Evolutionary conservation across 2,797 vertebrate species (phyloP).

Genomic region (Adelosebastes latens): DNA sequence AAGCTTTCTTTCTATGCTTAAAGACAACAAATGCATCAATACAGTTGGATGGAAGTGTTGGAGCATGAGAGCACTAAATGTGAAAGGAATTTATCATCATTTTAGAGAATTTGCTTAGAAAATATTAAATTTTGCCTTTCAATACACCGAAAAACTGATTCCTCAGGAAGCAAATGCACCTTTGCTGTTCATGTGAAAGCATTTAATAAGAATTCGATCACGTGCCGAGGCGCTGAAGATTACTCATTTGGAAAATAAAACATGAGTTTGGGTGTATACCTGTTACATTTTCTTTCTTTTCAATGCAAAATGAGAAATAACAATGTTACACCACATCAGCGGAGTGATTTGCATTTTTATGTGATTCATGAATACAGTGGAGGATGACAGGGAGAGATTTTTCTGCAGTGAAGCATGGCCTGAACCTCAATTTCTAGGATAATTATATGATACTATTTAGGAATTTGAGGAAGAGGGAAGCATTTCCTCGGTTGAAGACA

Average conservation of each 20-base stretch:
- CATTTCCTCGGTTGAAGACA: constrained; percentile 60
- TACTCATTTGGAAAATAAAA: constrained; percentile 38
- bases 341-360: constrained; percentile 77
- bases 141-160: constrained; percentile 22
- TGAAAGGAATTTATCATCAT: constrained; percentile 31
- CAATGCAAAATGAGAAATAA: constrained; percentile 51
- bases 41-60: constrained; percentile 44
- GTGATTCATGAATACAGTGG: constrained; percentile 60
- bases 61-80: constrained; percentile 20
- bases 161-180: constrained; percentile 22
- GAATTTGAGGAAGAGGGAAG: constrained; percentile 60
- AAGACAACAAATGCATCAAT: constrained; percentile 46
- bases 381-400: constrained; percentile 36
- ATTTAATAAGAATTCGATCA: constrained; percentile 48
- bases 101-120: constrained; percentile 18
- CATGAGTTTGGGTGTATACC: constrained; percentile 29
- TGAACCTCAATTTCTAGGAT: constrained; percentile 65
- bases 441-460: constrained; percentile 74
- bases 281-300: constrained; percentile 37
- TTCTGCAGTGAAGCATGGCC: constrained; percentile 55
- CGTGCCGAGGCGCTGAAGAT: neutral
- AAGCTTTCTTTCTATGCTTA: constrained; percentile 28
- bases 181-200: constrained; percentile 38
- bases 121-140: constrained; percentile 41
- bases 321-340: constrained; percentile 56